These are phyloP conservation scores for Acleris sparsana DNA, from an alignment of 2,888 invertebrate species.

Conservation along the genomic window DNA sequence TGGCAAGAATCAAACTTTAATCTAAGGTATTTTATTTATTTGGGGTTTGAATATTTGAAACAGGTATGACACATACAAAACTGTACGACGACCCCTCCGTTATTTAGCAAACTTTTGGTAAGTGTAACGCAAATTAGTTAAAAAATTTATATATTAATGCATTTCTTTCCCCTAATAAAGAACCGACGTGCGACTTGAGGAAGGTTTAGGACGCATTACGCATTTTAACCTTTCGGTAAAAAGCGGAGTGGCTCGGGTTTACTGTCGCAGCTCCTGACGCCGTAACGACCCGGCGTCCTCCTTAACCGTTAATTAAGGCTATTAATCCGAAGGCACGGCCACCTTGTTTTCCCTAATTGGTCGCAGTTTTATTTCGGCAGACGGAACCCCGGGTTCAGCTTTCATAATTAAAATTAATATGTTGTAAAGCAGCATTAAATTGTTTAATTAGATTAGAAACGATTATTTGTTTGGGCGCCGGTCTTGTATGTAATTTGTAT, in stretches of 20 bases:
- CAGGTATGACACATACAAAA: too few relatives aligned
- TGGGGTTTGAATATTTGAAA: too few relatives aligned
- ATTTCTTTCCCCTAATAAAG: not conserved
- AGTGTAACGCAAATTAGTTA: not conserved
- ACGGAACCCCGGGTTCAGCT: constrained; percentile 60
- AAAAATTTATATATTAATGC: not conserved
- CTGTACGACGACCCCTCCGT: too few relatives aligned
- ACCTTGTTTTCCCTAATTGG: constrained; percentile 80
- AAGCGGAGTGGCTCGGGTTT: constrained; percentile 46
- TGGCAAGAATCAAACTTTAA: too few relatives aligned
- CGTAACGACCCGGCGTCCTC: constrained; percentile 66
- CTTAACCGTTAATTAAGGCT: constrained; percentile 78
- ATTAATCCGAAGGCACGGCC: constrained; percentile 77
- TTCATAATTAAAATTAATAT: constrained; percentile 66
- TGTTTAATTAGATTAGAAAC: constrained; percentile 13
- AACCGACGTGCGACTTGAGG: constrained; percentile 1
- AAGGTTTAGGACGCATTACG: constrained; percentile 23
- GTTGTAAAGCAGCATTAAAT: constrained; percentile 24
- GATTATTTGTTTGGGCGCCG: constrained; percentile 15
- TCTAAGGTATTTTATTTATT: too few relatives aligned
- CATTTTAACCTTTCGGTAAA: constrained; percentile 23
- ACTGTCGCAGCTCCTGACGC: constrained; percentile 54
- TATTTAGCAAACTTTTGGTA: too few relatives aligned
- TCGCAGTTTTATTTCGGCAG: constrained; percentile 73
- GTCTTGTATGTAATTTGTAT: constrained; percentile 11